Evolutionary conservation across 1,140 invertebrate genomes (phyloP), one percentile per base, ranked within the genome.

Genomic region (Brachionus paranguensis): DNA sequence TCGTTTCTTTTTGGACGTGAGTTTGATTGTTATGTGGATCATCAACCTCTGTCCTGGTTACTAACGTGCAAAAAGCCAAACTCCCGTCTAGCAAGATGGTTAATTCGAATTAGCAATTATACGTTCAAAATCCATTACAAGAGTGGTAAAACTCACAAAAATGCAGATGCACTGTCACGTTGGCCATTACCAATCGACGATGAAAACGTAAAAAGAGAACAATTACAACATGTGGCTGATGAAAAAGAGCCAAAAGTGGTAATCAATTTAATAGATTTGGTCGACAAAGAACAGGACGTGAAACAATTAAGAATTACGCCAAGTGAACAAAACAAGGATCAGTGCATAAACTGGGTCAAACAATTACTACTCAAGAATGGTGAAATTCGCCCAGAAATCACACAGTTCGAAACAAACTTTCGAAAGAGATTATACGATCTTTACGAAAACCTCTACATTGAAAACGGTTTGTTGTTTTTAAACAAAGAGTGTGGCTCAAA

Each of bases 11-110:
- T 29, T 29, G 27, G 27, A 29, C 27, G 27, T 29, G 27, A 29
- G 27, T 29, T 29, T 29, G 27, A 29, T 29, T 29, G 3, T 29
- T 29, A 29, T 29, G 91, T 89, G 1, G 89, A 92, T 83, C 90
- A 91, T 76, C 88, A 90, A 78, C 89, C 91, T 0, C 83, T 92
- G 50, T 84, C 87, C 8, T 60, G 53, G 17, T 88, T 90, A 88
- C 88, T 60, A 85, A 85, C 5, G 81, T 85, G 0, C 84, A 86
- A 29, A 86, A 85, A 37, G 3, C 78, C n/a, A 79, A 55, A 55
- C 10, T 10, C 43, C 50, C 20, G 78, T 24, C 47, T 79, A 11
- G 45, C 7, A 37, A 55, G 47, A 65, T 79, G 78, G 78, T 14
- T 41, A 8, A 79, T 79, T n/a, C 10, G 17, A 55, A 24, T 79